A percentile compares a stretch with the other conserved stretches of the same genome.
phyloP scores from a whole-genome alignment of 2,888 invertebrate species.

The Cheilosia pagana region DNA sequence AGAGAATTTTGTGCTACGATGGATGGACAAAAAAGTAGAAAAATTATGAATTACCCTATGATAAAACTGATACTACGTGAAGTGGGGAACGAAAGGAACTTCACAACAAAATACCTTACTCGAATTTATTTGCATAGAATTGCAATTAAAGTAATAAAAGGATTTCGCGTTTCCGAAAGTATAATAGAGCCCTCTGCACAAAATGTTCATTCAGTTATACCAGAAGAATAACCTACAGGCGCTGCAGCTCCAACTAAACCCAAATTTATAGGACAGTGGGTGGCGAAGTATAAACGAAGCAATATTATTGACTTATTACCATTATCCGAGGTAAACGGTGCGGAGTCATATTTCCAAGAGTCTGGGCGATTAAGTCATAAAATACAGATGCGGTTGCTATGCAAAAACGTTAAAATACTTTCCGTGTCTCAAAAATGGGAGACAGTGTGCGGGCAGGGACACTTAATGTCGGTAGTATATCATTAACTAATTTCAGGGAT shows the following conservation, averaged over 20 bases:
- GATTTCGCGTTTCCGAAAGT: slow-evolving; percentile 57
- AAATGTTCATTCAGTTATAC: neutral
- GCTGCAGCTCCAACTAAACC: slow-evolving; percentile 27
- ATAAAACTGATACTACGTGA: slow-evolving; percentile 14
- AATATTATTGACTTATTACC: slow-evolving; percentile 69
- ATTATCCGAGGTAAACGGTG: slow-evolving; percentile 46
- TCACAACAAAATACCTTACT: slow-evolving; percentile 32
- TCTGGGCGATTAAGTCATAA: slow-evolving; percentile 65
- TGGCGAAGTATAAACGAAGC: slow-evolving; percentile 43
- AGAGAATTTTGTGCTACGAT: slow-evolving; percentile 23
- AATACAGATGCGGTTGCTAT: slow-evolving; percentile 65
- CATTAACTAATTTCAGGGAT: slow-evolving; percentile 70
- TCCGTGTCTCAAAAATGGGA: slow-evolving; percentile 31
- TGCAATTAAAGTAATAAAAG: slow-evolving; percentile 72
- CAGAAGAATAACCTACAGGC: neutral
- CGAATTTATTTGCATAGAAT: slow-evolving; percentile 72
- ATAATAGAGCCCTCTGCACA: slow-evolving; percentile 44
- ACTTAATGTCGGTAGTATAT: slow-evolving; percentile 67
- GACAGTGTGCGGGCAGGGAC: slow-evolving; percentile 33
- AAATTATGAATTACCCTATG: slow-evolving; percentile 35
- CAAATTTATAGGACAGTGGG: slow-evolving; percentile 52
- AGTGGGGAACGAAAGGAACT: slow-evolving; percentile 7
- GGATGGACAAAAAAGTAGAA: slow-evolving; percentile 41
- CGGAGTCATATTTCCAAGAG: slow-evolving; percentile 24
- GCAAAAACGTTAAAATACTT: slow-evolving; percentile 48